Base-by-base conservation (phyloP, 2,113 vertebrate genomes). In the Irena cyanogastra region DNA sequence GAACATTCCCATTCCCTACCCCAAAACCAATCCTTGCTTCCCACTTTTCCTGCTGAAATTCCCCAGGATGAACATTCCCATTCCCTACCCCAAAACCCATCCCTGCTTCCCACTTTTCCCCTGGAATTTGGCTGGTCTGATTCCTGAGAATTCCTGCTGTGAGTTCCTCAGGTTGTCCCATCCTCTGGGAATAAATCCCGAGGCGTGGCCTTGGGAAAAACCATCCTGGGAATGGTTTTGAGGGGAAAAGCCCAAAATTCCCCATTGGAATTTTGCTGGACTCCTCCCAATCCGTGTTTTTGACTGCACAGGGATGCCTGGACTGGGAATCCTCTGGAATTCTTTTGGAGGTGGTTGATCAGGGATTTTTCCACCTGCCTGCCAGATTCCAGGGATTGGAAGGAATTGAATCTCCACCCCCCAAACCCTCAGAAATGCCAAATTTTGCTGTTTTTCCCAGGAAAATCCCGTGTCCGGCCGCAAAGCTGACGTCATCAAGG, bases 401-500 rank as follows among this genome's bases (percentile, higher is more conserved):
- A 18, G 0, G 0, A 18, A 64, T 28, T 11, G 35, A 42, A 35
- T 16, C 2, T 7, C 2, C 16, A 1, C 26, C 6, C 21, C 28
- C 16, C 21, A 3, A 37, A 7, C 4, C 13, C 3, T 28, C 22
- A 1, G 14, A 39, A 61, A 13, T 45, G 23, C 64, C 39, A 5
- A 6, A 45, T 33, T 23, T 50, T 70, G 28, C 15, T 22, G 21
- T 74, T 85, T 45, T 52, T 13, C 24, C 37, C 95, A 99, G 99
- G 99, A 99, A 13, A 98, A 98, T 21, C 99, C 99, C 1, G 97
- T 99, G 92, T 98, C 98, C 0, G 99, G 99, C n/a, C 98, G 99
- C 44, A 99, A 99, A 97, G 99, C 99, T 39, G 99, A 99, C 44
- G 99, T 99, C 57, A 96, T 99, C 93, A 99, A 98, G 95, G 99